Base-by-base conservation (phyloP, 2,797 vertebrate species). In the Pelodytes ibericus region DNA sequence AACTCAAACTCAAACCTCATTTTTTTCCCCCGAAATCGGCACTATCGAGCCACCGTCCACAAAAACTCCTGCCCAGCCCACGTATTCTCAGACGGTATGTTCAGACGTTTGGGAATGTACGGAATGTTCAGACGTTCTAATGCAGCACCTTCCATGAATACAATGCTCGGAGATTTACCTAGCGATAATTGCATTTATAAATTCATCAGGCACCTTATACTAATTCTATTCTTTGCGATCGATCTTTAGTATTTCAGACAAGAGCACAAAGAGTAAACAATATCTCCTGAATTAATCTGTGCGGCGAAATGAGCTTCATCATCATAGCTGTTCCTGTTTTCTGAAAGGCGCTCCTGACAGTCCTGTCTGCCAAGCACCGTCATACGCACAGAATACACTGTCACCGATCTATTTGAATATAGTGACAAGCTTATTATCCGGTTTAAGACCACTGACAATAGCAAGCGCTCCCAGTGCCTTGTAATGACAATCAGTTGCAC, bases 371-470 rank as follows among this genome's bases (percentile, higher is more conserved):
- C 88, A 86, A 89, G n/a, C 91, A 88, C 90, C 90, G 88, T 92
- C 91, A 90, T 87, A 87, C 86, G 91, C 90, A 90, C 89, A 90
- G n/a, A 91, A 91, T 89, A 87, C 83, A 88, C 91, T 92, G 90
- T 93, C 92, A 93, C 84, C 1, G 80, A 90, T 87, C 89, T 90
- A 92, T 93, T 92, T 94, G 92, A 94, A 93, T 94, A 92, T 88
- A 89, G 88, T 93, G 92, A 93, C 93, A 94, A 91, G 88, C 92
- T 93, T 91, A 93, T 94, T 93, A 94, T 94, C 91, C 89, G 90
- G 90, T 91, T 89, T 88, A 90, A 89, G 90, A 87, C 88, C 87
- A 90, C 86, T 93, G 90, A 91, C 91, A 92, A 92, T 89, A 84
- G 87, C 83, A 86, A 81, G 85, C 87, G 89, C 87, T 88, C 86